Percentiles rank a stretch among this genome's conserved stretches.
phyloP scores from a whole-genome alignment of 2,797 vertebrate species.

The Balearica regulorum region DNA sequence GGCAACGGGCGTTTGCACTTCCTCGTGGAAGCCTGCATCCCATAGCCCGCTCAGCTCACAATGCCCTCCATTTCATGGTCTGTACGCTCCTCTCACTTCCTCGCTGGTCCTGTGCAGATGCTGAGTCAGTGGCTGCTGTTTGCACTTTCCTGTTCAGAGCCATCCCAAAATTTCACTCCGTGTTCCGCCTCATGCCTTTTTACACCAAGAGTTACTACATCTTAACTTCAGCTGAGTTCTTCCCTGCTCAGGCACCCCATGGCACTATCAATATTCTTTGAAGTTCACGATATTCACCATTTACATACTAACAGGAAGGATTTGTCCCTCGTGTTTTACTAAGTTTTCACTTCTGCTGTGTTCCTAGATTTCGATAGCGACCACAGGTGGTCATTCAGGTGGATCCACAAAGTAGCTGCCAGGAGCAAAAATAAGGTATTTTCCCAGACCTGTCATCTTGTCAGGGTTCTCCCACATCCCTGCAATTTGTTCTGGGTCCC shows the following conservation, averaged over 20 bases:
- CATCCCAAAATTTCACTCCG: neutral
- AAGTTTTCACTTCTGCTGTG: neutral
- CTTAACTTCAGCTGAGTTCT: neutral
- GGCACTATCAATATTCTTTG: neutral
- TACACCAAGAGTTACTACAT: neutral
- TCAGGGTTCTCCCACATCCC: neutral
- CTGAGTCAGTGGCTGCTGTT: neutral
- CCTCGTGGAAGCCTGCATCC: rapidly evolving
- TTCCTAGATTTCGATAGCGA: neutral
- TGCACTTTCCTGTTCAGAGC: neutral
- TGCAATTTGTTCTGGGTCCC: neutral
- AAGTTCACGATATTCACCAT: rapidly evolving
- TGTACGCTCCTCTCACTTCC: neutral
- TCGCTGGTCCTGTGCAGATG: rapidly evolving
- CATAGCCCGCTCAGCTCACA: rapidly evolving
- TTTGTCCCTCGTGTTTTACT: neutral
- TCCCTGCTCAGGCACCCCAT: neutral
- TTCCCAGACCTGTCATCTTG: neutral
- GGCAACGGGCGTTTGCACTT: rapidly evolving
- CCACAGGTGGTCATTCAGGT: neutral
- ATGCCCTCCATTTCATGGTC: rapidly evolving
- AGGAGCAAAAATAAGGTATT: neutral
- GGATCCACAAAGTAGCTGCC: neutral
- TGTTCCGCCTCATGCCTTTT: neutral
- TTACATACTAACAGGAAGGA: rapidly evolving